phyloP scores from a whole-genome alignment of 2,113 vertebrate species.

The Brevimyrus niger region DNA sequence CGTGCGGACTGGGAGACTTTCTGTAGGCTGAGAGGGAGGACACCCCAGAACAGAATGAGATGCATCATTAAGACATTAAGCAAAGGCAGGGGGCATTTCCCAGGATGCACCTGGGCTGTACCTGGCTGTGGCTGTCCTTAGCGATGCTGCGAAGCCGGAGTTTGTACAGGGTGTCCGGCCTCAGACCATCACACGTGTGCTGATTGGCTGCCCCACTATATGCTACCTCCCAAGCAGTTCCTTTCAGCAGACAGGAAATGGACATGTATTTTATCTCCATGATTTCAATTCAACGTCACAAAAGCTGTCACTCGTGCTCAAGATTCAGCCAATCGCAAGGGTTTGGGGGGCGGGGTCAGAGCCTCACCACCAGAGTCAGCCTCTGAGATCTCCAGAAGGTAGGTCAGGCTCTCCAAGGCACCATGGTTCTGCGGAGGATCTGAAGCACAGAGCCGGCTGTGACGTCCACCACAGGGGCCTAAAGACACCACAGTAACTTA shows the following conservation, averaged over 20 bases:
- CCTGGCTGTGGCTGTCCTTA: slow-evolving; percentile 90
- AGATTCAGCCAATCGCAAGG: not conserved
- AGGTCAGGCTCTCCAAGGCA: slow-evolving; percentile 83
- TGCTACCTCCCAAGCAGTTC: slow-evolving; percentile 79
- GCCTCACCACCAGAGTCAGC: slow-evolving; percentile 77
- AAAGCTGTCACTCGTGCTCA: not conserved
- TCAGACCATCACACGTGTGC: slow-evolving; percentile 76
- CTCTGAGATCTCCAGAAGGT: slow-evolving; percentile 85
- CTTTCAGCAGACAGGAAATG: slow-evolving; percentile 48
- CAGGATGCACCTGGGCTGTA: slow-evolving; percentile 36
- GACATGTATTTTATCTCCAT: not conserved
- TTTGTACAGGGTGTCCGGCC: slow-evolving; percentile 80
- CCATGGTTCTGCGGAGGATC: slow-evolving; percentile 89
- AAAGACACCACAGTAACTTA: not conserved
- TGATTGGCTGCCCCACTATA: slow-evolving; percentile 83
- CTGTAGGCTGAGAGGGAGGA: slow-evolving; percentile 44
- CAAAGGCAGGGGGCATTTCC: not conserved
- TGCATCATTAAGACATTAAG: not conserved
- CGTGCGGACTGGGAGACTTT: slow-evolving; percentile 77
- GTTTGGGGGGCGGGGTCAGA: not conserved
- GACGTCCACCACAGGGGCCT: not conserved
- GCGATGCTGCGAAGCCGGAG: slow-evolving; percentile 87
- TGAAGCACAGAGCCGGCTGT: slow-evolving; percentile 38
- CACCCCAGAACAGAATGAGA: not conserved
- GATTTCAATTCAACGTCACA: not conserved